Conservation (phyloP, 2,888 invertebrate genomes). For the Pheosia gnoma region DNA sequence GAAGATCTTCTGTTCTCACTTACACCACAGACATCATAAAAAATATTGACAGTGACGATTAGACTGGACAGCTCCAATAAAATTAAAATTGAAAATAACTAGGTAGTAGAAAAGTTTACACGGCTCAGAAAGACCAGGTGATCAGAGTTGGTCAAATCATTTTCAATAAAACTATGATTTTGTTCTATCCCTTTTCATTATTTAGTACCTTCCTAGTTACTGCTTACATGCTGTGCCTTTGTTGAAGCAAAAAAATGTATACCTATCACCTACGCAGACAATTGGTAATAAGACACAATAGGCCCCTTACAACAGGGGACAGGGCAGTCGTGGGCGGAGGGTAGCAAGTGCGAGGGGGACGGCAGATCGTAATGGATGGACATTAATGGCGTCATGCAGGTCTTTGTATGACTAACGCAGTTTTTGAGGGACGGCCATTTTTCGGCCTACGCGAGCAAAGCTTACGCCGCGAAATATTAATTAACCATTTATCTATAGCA, state of each 20-base stretch:
- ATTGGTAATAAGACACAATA: slow-evolving; percentile 43
- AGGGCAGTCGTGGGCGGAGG: slow-evolving; percentile 54
- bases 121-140: too few species aligned
- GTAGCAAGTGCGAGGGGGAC: slow-evolving; percentile 41
- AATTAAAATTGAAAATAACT: too few species aligned
- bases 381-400: slow-evolving; percentile 64
- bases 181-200: too few species aligned
- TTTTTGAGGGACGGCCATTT: slow-evolving; percentile 1
- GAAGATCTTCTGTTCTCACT: too few species aligned
- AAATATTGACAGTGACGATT: too few species aligned
- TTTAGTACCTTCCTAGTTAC: neutral
- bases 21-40: too few species aligned
- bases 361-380: slow-evolving; percentile 57
- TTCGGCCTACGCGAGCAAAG: neutral
- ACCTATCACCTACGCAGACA: slow-evolving; percentile 26
- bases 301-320: slow-evolving; percentile 37
- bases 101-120: too few species aligned
- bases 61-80: too few species aligned
- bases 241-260: slow-evolving; percentile 39
- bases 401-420: slow-evolving; percentile 40
- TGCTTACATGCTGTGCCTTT: slow-evolving; percentile 30
- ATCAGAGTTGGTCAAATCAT: too few species aligned
- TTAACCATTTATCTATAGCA: slow-evolving; percentile 15
- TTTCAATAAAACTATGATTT: too few species aligned
- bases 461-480: neutral